Evolutionary conservation across 2,888 invertebrate genomes (phyloP).

Genomic region (Zhuqinia jingwanae): DNA sequence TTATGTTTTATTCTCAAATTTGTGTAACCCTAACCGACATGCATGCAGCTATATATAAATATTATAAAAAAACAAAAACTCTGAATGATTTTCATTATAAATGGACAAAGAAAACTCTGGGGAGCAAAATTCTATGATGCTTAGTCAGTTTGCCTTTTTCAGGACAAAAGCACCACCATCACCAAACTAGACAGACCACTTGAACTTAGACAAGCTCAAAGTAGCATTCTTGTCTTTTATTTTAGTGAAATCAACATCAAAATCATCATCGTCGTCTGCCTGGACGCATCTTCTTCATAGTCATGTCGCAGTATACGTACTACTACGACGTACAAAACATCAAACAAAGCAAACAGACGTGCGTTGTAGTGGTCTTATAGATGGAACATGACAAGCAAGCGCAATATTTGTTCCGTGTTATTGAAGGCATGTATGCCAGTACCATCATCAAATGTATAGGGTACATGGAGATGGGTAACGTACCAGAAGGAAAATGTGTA

Average conservation of each 20-base stretch:
- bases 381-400: slow-evolving; percentile 30
- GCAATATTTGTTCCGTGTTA: background rate
- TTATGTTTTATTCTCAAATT: too few species aligned
- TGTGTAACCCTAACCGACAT: too few species aligned
- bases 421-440: background rate
- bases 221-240: background rate
- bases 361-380: slow-evolving; percentile 12
- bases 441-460: slow-evolving; percentile 9
- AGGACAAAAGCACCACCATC: too few species aligned
- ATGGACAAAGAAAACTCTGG: background rate
- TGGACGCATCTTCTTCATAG: background rate
- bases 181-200: background rate
- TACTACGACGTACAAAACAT: slow-evolving; percentile 55
- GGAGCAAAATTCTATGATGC: background rate
- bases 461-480: slow-evolving; percentile 47
- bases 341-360: slow-evolving; percentile 61
- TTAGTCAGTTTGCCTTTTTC: background rate
- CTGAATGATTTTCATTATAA: background rate
- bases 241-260: background rate
- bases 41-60: too few species aligned
- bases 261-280: slow-evolving; percentile 17
- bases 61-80: too few species aligned
- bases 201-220: background rate
- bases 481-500: slow-evolving; percentile 58
- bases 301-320: background rate